Evolutionary conservation across 2,797 vertebrate genomes (phyloP).

Genomic region (Pelodytes ibericus): DNA sequence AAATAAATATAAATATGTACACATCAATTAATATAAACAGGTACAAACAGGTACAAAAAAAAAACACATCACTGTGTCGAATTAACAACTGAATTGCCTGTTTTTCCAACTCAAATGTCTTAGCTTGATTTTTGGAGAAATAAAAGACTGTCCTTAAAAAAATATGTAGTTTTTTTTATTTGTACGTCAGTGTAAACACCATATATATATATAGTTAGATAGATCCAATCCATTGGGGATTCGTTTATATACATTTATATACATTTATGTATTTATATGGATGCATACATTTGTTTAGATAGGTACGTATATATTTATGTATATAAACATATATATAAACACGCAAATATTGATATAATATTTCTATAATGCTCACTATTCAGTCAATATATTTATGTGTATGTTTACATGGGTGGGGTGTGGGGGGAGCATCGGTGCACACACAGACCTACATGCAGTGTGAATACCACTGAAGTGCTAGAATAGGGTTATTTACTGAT

Average conservation of each 20-base stretch:
- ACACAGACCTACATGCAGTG: background rate
- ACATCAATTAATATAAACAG: background rate
- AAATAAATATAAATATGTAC: slow-evolving; percentile 3
- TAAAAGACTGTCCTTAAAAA: no score
- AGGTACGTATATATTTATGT: background rate
- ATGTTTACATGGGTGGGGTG: background rate
- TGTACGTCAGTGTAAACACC: no score
- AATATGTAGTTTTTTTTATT: no score
- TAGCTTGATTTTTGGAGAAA: no score
- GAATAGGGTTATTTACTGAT: slow-evolving; percentile 36
- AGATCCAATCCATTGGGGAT: no score
- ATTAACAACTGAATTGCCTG: no score
- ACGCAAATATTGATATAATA: no score
- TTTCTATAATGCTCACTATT: no score
- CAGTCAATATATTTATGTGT: background rate
- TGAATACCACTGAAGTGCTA: background rate
- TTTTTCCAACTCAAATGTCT: no score
- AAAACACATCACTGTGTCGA: no score
- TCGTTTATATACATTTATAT: slow-evolving; percentile 5
- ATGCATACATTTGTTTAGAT: background rate
- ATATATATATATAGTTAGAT: slow-evolving; percentile 4
- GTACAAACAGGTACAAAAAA: no score
- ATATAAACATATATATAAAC: background rate
- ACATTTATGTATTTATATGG: background rate
- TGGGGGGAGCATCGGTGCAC: no score